Base-by-base conservation (phyloP, 2,888 invertebrate species). In the Acleris sparsana region DNA sequence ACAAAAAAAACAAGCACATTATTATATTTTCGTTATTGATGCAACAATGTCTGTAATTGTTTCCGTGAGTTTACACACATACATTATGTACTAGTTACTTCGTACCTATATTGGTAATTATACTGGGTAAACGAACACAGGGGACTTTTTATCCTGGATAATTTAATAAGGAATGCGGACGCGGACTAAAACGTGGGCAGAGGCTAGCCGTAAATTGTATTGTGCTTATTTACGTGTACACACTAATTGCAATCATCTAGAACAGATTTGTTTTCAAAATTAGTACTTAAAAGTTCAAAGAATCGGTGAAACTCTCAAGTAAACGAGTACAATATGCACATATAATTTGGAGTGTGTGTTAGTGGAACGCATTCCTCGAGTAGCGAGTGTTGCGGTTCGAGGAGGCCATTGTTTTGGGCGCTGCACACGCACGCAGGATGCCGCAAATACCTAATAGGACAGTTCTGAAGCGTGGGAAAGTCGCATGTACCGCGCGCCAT, bases 381-480 rank as follows among this genome's bases (percentile, higher is more conserved):
- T 5, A 9, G 33, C 33, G 9, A 53, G 17, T 29, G 25, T 25
- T 25, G 20, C 17, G 16, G 64, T 43, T 59, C 59, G 58, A n/a
- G 58, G 51, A 22, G 5, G 48, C 60, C 33, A 60, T 65, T 65
- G 65, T 65, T 65, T 62, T 65, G 43, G 65, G 65, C 64, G 17
- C n/a, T 13, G 18, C 33, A 22, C 59, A 29, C 39, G 13, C 9
- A 29, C 60, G 63, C 64, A 64, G 64, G 68, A 64, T 53, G 64
- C 61, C 56, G 64, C 20, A 16, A 44, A 63, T 43, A 53, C 59
- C 53, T 46, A 46, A 17, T 46, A n/a, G 16, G 17, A 46, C 17
- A 46, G 11, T 62, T 44, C 56, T 58, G 39, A 56, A 68, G 63
- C 70, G 69, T 70, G 63, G 62, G 69, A 71, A 70, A 48, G 29